These are phyloP conservation scores for Ecdyonurus torrentis DNA, from an alignment of 2,888 invertebrate genomes.

Conservation along the genomic window DNA sequence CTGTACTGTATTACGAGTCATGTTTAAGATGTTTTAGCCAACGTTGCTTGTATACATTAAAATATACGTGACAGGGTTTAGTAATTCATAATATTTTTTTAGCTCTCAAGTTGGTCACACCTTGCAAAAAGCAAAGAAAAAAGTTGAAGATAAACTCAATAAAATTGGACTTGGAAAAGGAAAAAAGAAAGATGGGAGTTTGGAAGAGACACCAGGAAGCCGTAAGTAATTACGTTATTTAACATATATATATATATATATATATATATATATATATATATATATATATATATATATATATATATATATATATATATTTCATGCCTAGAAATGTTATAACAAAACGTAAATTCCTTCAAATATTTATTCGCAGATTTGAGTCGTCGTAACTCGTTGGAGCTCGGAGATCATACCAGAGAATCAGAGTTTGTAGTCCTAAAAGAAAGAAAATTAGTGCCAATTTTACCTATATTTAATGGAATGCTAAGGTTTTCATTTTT, in stretches of 20 bases:
- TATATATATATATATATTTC: too few relatives aligned
- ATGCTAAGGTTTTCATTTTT: slow-evolving; percentile 81
- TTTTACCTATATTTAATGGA: slow-evolving; percentile 65
- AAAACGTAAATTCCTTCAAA: too few relatives aligned
- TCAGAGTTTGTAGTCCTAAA: slow-evolving; percentile 78
- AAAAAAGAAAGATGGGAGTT: slow-evolving; percentile 76
- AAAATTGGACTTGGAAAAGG: slow-evolving; percentile 67
- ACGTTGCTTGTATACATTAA: too few relatives aligned
- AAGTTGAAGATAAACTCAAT: slow-evolving; percentile 79
- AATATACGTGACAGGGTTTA: too few relatives aligned
- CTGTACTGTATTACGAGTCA: too few relatives aligned
- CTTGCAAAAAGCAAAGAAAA: slow-evolving; percentile 62
- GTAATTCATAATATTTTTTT: too few relatives aligned
- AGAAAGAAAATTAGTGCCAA: slow-evolving; percentile 69
- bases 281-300: too few relatives aligned
- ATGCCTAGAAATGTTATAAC: too few relatives aligned
- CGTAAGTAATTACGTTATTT: slow-evolving; percentile 44
- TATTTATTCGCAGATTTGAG: slow-evolving; percentile 59
- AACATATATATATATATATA: too few relatives aligned
- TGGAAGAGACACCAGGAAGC: slow-evolving; percentile 67
- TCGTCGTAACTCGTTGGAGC: slow-evolving; percentile 66
- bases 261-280: too few relatives aligned
- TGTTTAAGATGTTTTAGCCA: too few relatives aligned
- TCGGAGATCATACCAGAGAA: slow-evolving; percentile 61
- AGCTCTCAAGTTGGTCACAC: slow-evolving; percentile 37